Evolutionary conservation across 2,113 vertebrate genomes (phyloP), one percentile per base, ranked within the genome.

Genomic region (Labeo catla): DNA sequence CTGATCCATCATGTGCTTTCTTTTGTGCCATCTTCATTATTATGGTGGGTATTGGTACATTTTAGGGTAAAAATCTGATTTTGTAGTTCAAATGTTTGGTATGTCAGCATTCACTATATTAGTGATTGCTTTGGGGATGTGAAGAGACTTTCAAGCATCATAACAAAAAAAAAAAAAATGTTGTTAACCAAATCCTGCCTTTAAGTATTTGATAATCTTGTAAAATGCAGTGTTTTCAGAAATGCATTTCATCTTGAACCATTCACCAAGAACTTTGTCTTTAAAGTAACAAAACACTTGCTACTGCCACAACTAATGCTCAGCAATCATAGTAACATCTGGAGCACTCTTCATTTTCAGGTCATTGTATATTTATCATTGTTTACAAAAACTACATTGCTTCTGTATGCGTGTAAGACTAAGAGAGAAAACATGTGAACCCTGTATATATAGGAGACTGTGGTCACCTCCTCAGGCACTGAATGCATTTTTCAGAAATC

Each of bases 391-490:
- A 68, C 65, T 66, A 5, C 47, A 15, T 28, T 11, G 49, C 12
- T 52, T 23, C 3, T n/a, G 28, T 21, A 65, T 76, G 34, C 61
- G 39, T 63, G 80, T 78, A 28, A 57, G 57, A 81, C 73, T 78
- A 28, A 57, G 57, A 81, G 63, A 50, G 49, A 43, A 39, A 0
- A 28, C 9, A 8, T 70, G 49, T 2, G 0, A 68, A 68, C 6
- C 2, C 59, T 59, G 54, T 52, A 65, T 49, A 54, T 59, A 36
- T 49, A 65, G 74, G 43, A 65, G 52, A 81, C 74, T 86, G 39
- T 65, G 50, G 87, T 54, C 81, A 88, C 72, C 45, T 88, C 87
- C 65, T 84, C 49, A 72, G 63, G 80, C 28, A 4, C 43, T 86
- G 63, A 74, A 86, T 63, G 43, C 23, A 82, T 61, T 7, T 77